Conservation (phyloP, 37 sponge, comb jelly and placozoan genomes). For the Beroe forskalii region DNA sequence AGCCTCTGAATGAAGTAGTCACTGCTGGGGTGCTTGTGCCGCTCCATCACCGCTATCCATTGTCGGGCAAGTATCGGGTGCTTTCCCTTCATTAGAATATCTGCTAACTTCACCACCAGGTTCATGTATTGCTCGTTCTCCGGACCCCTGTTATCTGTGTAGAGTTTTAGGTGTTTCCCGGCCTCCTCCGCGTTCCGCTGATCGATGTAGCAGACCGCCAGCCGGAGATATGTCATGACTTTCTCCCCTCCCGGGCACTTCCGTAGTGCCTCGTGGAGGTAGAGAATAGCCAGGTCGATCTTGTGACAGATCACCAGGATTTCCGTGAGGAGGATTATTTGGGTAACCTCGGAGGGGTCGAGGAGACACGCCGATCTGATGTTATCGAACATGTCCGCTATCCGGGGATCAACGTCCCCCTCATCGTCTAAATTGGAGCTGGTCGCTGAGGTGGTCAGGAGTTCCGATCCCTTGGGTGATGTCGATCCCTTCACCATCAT, state of each 20-base stretch:
- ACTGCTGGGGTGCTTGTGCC: conserved; percentile 23
- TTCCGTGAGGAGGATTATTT: conserved; percentile 26
- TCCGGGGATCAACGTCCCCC: neutral
- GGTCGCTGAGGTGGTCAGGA: neutral
- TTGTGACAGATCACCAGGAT: conserved; percentile 28
- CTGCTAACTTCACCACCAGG: conserved; percentile 26
- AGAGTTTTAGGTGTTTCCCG: neutral
- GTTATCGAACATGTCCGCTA: conserved; percentile 35
- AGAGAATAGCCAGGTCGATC: conserved; percentile 47
- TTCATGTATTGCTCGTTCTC: neutral
- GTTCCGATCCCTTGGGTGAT: conserved; percentile 40
- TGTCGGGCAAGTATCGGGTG: conserved; percentile 18
- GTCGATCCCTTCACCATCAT: neutral
- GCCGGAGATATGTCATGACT: conserved; percentile 32
- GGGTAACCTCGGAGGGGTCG: conserved; percentile 19
- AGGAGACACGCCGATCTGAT: conserved; percentile 36
- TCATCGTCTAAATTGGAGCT: neutral
- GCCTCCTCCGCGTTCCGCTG: conserved; percentile 44
- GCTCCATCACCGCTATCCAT: conserved; percentile 46
- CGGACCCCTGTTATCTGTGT: neutral
- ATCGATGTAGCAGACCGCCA: conserved; percentile 35
- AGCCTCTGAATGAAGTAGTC: conserved; percentile 38
- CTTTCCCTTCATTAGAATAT: conserved; percentile 21
- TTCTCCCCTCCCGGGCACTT: conserved; percentile 51
- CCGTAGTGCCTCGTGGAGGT: conserved; percentile 61